Percentiles rank a stretch among this genome's conserved stretches.
Evolutionary conservation across 2,113 vertebrate species (phyloP).

Genomic region (Eubucco bourcierii): DNA sequence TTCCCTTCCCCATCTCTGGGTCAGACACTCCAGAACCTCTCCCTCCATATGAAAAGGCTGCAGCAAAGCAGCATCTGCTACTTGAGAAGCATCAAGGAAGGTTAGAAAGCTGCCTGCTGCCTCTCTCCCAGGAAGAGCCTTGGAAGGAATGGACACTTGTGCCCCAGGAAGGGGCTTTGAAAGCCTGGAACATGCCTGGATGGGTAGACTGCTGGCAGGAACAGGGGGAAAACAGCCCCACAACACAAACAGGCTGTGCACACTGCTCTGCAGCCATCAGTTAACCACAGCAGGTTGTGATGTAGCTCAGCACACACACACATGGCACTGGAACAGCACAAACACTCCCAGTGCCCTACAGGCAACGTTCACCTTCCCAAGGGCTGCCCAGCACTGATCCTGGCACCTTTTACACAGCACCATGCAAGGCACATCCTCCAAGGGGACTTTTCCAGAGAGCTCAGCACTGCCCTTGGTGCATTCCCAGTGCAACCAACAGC

Average conservation of each 20-base stretch:
- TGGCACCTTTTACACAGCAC: neutral
- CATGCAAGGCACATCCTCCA: rapidly evolving
- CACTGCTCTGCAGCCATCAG: neutral
- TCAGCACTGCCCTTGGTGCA: neutral
- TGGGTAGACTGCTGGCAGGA: conserved; percentile 17
- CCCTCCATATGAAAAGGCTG: neutral
- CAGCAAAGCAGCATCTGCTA: neutral
- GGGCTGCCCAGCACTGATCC: neutral
- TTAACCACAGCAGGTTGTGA: neutral
- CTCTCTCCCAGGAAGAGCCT: neutral
- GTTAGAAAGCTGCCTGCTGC: neutral
- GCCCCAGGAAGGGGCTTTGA: neutral
- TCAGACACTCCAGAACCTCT: neutral
- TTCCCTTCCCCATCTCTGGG: neutral
- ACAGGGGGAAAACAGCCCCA: neutral
- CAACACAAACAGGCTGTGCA: neutral
- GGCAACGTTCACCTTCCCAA: rapidly evolving
- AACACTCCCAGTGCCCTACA: neutral
- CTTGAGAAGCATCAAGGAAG: neutral
- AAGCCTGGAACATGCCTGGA: neutral
- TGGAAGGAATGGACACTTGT: neutral
- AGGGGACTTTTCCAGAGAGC: neutral
- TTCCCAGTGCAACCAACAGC: neutral
- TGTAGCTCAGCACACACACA: neutral
- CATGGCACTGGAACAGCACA: neutral